Base-by-base conservation (phyloP, 2,113 vertebrate genomes). In the Formicarius rufipectus region DNA sequence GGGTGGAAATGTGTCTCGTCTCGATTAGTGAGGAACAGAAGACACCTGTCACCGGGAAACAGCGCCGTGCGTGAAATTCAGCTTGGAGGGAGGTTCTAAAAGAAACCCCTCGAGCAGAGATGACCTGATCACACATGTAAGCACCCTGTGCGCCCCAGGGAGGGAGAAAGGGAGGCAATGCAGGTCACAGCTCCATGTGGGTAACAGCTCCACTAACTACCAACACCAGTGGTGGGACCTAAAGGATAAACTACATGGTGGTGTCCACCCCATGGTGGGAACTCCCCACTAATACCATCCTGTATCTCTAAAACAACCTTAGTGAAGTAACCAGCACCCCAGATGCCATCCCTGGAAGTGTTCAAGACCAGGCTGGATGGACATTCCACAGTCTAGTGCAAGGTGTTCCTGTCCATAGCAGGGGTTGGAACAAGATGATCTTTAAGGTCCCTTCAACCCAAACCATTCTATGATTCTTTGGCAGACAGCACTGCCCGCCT, bases 21-120 rank as follows among this genome's bases (percentile, higher is more conserved):
- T 98, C 91, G 91, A 97, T 98, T 98, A 97, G 94, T 11, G 9
- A 95, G 96, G 84, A 95, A 95, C 87, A 94, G 96, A 96, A 93
- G 92, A 96, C 97, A 97, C 94, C 82, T 96, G 96, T 84, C 90
- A 28, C 24, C 6, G 21, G 95, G 94, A 97, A 97, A 95, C 66
- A 95, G 90, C 2, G 10, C 40, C 10, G 62, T 8, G 62, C 67
- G 35, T 58, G 45, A 72, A 94, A 87, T 39, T 79, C 77, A 20
- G 69, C 71, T 89, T 44, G 18, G 27, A 85, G 83, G 11, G 31
- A 73, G 69, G 44, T 62, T 80, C 33, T 39, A 45, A 35, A 83
- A 89, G 89, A 73, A 62, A 66, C 6, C 23, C 58, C 47, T 53
- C 14, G 18, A 60, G 89, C 60, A 86, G 67, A 77, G 58, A 35